Base-by-base conservation (phyloP, 2,113 vertebrate genomes). In the Nesoenas mayeri region DNA sequence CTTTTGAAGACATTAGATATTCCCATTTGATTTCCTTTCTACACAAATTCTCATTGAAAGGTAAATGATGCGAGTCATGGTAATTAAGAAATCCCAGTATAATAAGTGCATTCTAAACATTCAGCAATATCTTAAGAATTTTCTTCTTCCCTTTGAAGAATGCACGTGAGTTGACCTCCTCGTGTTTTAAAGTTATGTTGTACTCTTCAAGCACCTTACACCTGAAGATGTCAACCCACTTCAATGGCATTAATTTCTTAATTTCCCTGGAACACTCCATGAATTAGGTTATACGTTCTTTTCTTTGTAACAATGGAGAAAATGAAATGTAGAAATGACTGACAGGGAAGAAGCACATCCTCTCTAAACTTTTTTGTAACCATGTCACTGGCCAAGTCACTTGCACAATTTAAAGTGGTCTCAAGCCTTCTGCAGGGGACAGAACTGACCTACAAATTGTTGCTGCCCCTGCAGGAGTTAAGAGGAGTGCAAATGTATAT, bases 81-180 rank as follows among this genome's bases (percentile, higher is more conserved):
- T 71, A 93, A 94, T 85, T 93, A 90, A 94, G 44, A 91, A 90
- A 70, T 40, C 84, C 51, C 64, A 94, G 53, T 24, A 57, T 42
- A 88, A 22, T 24, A 65, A 91, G 4, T 25, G 19, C 51, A 66
- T 92, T 89, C 80, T 73, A 92, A 85, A 81, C 48, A 85, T 48
- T 88, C 74, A 83, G 78, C 70, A 79, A 5, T 53, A 61, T 50
- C 62, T 58, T 71, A 19, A 0, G 2, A 42, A 87, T 79, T 71
- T 75, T 58, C 17, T 58, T 70, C 36, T 54, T 73, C n/a, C 62
- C 29, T 89, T 94, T 84, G 32, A 67, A 81, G 47, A 80, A 12
- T 32, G 15, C 34, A 48, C 31, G 5, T 73, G 51, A 89, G 58
- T 7, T 32, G 38, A 64, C 1, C 6, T 17, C 24, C 79, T 85